Evolutionary conservation across 2,797 vertebrate species (phyloP), one percentile per base, ranked within the genome.

Genomic region (Chanos chanos): DNA sequence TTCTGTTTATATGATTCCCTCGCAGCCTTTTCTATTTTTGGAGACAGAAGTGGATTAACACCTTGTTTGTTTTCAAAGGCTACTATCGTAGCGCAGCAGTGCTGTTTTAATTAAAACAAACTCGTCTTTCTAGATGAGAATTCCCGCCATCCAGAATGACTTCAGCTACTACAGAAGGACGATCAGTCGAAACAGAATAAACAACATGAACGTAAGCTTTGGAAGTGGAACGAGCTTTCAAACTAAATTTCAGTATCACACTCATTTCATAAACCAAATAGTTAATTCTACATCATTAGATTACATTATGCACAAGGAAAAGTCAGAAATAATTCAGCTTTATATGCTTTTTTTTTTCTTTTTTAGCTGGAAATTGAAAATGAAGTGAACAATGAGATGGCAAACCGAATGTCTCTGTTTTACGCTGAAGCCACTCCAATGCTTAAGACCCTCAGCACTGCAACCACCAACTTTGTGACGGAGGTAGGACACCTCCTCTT

Each of bases 371-470:
- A 97, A 77, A 95, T 97, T 58, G 96, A 98, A 85, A 96, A 85
- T 44, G 94, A 98, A 86, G 96, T 99, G 40, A 99, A 99, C 85
- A 99, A 98, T 3, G 96, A 99, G 85, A 98, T 98, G 96, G 96
- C 96, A 61, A 99, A 99, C 71, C 89, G 95, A 80, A 98, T 98
- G 96, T 99, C 96, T 61, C 89, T 98, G 52, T 99, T 99, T 82
- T 99, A 99, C 13, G 96, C 96, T 1, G 96, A 99, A 81, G 96
- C 96, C 57, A 99, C 96, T 0, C 96, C 96, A 1, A 98, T 99
- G 95, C 86, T 99, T 79, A 99, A 99, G 76, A 98, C 95, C 0
- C 91, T 99, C 40, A 99, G 96, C 83, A 96, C 89, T 0, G 93
- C 95, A 12, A 99, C 95, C 0, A 98, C 93, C 12, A 91, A 89